phyloP scores from a whole-genome alignment of 2,888 invertebrate genomes.

The Eristalis intricaria region DNA sequence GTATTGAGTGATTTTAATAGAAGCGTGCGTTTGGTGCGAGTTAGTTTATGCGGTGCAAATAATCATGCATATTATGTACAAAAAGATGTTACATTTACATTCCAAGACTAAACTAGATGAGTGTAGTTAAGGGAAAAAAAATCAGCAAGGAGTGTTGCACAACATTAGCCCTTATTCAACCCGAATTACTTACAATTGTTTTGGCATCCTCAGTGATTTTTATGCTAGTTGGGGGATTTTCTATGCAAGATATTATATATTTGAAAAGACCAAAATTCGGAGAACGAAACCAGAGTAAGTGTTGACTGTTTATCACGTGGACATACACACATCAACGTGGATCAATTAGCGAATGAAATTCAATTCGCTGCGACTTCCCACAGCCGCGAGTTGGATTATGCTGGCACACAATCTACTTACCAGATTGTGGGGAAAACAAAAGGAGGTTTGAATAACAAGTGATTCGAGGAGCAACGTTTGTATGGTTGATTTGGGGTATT shows the following conservation, averaged over 20 bases:
- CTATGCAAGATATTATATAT: background rate
- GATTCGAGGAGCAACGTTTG: no score
- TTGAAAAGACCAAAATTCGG: background rate
- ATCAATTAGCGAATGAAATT: background rate
- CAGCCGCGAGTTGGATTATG: no score
- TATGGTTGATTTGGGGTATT: no score
- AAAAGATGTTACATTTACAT: conserved; percentile 3
- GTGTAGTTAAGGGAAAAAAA: background rate
- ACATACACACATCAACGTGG: background rate
- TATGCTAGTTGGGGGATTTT: background rate
- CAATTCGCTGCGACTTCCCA: background rate
- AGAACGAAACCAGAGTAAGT: no score
- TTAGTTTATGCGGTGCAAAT: conserved; percentile 31
- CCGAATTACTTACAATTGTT: background rate
- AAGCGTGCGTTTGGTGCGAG: conserved; percentile 37
- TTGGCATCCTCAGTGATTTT: background rate
- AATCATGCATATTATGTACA: conserved; percentile 28
- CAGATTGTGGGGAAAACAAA: no score
- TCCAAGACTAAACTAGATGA: background rate
- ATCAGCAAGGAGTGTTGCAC: background rate
- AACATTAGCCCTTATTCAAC: background rate
- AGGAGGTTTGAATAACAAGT: no score
- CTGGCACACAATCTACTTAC: no score
- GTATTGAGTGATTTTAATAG: conserved; percentile 12
- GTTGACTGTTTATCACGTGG: background rate